A percentile compares a stretch with the other conserved stretches of the same genome.
These are phyloP conservation scores for Drosophila acutilabella DNA, from an alignment of 2,888 invertebrate species.

Conservation along the genomic window DNA sequence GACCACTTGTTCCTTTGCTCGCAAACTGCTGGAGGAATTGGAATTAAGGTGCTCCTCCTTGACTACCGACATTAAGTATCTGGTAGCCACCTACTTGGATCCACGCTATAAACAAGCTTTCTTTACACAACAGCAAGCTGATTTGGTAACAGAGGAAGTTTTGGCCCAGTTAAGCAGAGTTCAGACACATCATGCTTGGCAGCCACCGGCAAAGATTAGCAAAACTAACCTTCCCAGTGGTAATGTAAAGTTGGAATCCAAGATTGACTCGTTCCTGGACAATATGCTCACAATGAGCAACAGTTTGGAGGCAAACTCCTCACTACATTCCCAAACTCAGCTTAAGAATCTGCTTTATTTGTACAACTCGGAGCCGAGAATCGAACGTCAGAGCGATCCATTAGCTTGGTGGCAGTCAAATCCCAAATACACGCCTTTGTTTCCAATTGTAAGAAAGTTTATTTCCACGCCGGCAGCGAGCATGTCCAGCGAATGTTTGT, in stretches of 20 bases:
- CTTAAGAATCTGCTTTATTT: slow-evolving; percentile 58
- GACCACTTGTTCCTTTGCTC: slow-evolving; percentile 59
- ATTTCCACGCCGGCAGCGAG: slow-evolving; percentile 54
- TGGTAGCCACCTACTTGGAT: slow-evolving; percentile 65
- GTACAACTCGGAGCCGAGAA: slow-evolving; percentile 60
- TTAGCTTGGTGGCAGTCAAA: slow-evolving; percentile 60
- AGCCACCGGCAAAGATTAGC: slow-evolving; percentile 20
- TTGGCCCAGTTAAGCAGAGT: slow-evolving; percentile 29
- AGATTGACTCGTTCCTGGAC: slow-evolving; percentile 63
- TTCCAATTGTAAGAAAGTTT: slow-evolving; percentile 47
- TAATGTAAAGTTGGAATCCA: slow-evolving; percentile 49
- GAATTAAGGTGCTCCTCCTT: slow-evolving; percentile 48
- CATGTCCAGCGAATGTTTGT: slow-evolving; percentile 36
- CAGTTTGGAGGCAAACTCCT: slow-evolving; percentile 16
- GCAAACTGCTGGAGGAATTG: slow-evolving; percentile 61
- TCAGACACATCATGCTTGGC: slow-evolving; percentile 21
- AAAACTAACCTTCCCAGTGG: slow-evolving; percentile 29
- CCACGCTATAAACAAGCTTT: slow-evolving; percentile 66
- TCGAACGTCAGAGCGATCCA: slow-evolving; percentile 62
- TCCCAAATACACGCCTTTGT: slow-evolving; percentile 50
- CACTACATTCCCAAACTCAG: slow-evolving; percentile 41
- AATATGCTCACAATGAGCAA: slow-evolving; percentile 49
- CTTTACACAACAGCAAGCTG: slow-evolving; percentile 58
- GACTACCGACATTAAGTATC: slow-evolving; percentile 51
- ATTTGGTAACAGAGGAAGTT: slow-evolving; percentile 58